These are phyloP conservation scores for Halisarca cf. caerulea DNA, from an alignment of 37 sponge, comb jelly and placozoan genomes.

Conservation along the genomic window DNA sequence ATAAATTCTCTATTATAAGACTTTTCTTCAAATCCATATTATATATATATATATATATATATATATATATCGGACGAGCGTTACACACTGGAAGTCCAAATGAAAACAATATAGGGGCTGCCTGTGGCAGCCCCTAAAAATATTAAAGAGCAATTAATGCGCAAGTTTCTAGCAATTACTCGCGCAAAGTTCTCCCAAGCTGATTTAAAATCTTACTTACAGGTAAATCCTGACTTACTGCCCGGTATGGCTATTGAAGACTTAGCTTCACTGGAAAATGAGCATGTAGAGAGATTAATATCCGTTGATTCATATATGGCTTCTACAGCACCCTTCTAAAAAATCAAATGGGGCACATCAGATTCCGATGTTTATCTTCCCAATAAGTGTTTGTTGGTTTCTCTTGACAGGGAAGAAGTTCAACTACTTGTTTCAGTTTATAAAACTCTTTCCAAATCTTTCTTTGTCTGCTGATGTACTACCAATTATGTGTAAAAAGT, in stretches of 20 bases:
- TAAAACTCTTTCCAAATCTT: neutral
- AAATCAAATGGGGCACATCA: neutral
- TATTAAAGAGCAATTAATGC: conserved; percentile 13
- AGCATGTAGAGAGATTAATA: neutral
- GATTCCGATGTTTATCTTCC: neutral
- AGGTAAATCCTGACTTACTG: neutral
- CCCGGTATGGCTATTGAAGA: neutral
- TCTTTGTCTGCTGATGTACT: neutral
- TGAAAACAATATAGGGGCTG: too few relatives aligned
- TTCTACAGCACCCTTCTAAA: neutral
- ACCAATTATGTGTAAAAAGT: neutral
- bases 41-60: too few relatives aligned
- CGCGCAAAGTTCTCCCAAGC: neutral
- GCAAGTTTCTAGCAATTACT: neutral
- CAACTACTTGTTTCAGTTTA: neutral
- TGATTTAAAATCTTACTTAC: too few relatives aligned
- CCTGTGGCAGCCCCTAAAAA: too few relatives aligned
- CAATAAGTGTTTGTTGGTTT: neutral
- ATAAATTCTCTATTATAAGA: too few relatives aligned
- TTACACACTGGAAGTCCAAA: too few relatives aligned
- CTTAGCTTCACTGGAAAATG: neutral
- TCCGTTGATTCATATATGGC: neutral
- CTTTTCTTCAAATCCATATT: too few relatives aligned
- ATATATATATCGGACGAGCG: too few relatives aligned
- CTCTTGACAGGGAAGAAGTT: neutral